phyloP scores from a whole-genome alignment of 2,113 vertebrate genomes.

The Diadophis punctatus region DNA sequence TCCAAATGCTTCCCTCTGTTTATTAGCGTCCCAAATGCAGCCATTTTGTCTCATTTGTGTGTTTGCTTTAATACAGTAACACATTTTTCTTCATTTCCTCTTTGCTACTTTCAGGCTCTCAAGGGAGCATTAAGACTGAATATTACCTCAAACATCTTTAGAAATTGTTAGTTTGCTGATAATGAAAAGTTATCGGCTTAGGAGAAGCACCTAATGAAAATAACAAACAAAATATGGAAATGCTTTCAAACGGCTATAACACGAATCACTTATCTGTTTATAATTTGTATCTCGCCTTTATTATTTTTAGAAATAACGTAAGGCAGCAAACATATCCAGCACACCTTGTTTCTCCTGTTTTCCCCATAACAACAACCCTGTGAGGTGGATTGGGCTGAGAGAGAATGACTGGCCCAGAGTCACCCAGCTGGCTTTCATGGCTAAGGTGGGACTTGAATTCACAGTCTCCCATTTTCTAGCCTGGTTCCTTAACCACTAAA shows the following conservation, averaged over 20 bases:
- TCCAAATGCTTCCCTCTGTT: background rate
- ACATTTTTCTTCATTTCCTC: background rate
- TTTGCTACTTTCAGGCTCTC: background rate
- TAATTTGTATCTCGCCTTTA: background rate
- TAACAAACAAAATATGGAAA: background rate
- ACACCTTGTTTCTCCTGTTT: background rate
- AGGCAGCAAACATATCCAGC: background rate
- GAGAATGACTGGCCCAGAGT: background rate
- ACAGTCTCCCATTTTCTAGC: background rate
- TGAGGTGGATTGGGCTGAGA: background rate
- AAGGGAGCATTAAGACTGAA: background rate
- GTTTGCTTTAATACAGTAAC: background rate
- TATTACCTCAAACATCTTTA: background rate
- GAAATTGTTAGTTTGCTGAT: slow-evolving; percentile 1
- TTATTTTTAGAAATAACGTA: background rate
- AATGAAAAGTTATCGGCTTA: background rate
- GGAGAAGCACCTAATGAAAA: slow-evolving; percentile 3
- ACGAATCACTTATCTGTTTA: background rate
- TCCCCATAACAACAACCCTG: background rate
- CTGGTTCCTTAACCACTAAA: background rate
- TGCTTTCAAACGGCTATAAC: background rate
- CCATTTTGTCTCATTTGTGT: background rate
- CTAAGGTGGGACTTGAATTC: background rate
- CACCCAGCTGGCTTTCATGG: background rate
- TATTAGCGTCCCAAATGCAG: background rate